Base-by-base conservation (phyloP, 2,888 invertebrate species). In the Lochmaea crataegi region DNA sequence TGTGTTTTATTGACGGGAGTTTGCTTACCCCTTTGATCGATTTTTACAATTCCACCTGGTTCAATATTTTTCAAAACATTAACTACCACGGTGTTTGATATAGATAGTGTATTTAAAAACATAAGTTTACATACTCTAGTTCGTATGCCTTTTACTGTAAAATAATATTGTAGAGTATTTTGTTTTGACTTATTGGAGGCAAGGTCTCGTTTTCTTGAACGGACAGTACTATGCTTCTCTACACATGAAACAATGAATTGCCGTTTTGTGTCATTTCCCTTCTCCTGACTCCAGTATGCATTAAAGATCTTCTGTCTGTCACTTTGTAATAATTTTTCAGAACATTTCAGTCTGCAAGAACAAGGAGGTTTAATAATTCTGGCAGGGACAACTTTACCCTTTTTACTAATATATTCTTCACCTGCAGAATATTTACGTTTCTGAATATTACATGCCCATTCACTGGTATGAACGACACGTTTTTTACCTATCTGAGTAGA, bases 301-400 rank as follows among this genome's bases (percentile, higher is more conserved):
- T 66, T 56, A 56, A 66, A 66, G 16, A 66, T 66, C n/a, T 65
- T 51, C 32, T 65, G 65, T 65, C 66, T 66, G 66, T 56, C 56
- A 56, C 41, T 56, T 56, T 66, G 41, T 42, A 56, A 66, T 57
- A 26, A 48, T 65, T 48, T 65, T 65, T 65, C 51, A 51, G 32
- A 65, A 65, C 53, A 65, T 51, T 65, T 65, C 65, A 65, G 14
- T 65, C 65, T 65, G 51, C 53, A 65, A 51, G 65, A 65, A 53
- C 65, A 65, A 65, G 65, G 65, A 65, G 65, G 65, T 65, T 65
- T 65, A 26, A 65, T 65, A 53, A 65, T 65, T 65, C 66, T 66
- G 41, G 66, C 57, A 56, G 66, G 41, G 41, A 57, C 66, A 66
- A 56, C 56, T 66, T 66, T 66, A 56, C 66, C 56, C 66, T 66